These are phyloP conservation scores for Spatulosminthurus flaviceps DNA, from an alignment of 2,888 invertebrate genomes.

Conservation along the genomic window DNA sequence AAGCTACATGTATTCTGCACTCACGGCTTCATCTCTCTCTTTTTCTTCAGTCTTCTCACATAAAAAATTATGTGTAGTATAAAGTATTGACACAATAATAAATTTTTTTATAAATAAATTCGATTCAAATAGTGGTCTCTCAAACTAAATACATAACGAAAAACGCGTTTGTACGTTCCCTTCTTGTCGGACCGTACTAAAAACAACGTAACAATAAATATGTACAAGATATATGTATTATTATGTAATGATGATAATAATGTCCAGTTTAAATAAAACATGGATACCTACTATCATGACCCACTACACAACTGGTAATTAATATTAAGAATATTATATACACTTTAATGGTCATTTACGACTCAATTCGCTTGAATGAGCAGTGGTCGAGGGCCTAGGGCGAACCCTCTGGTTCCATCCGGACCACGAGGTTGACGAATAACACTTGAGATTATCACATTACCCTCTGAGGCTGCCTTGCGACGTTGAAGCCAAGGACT, in stretches of 20 bases:
- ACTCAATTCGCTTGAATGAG: constrained; percentile 21
- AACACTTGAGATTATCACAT: constrained; percentile 54
- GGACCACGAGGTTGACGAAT: constrained; percentile 62
- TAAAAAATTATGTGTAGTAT: constrained; percentile 19
- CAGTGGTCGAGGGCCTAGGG: constrained; percentile 51
- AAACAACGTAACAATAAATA: too few relatives aligned
- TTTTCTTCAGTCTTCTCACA: constrained; percentile 43
- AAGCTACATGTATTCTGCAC: neutral
- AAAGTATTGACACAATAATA: neutral
- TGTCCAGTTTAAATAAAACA: constrained; percentile 9
- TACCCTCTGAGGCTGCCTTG: constrained; percentile 59
- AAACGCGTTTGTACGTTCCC: too few relatives aligned
- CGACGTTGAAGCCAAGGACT: constrained; percentile 62
- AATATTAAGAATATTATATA: neutral
- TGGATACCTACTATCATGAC: neutral
- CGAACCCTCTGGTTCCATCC: constrained; percentile 62
- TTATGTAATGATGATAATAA: neutral
- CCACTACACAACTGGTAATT: neutral
- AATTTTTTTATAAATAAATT: neutral
- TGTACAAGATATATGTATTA: too few relatives aligned
- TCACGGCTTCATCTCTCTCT: constrained; percentile 21
- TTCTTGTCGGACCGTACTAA: too few relatives aligned
- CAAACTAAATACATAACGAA: neutral
- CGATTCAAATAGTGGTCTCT: neutral
- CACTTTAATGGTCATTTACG: neutral